Base-by-base conservation (phyloP, 2,888 invertebrate species). In the Trilocha varians region DNA sequence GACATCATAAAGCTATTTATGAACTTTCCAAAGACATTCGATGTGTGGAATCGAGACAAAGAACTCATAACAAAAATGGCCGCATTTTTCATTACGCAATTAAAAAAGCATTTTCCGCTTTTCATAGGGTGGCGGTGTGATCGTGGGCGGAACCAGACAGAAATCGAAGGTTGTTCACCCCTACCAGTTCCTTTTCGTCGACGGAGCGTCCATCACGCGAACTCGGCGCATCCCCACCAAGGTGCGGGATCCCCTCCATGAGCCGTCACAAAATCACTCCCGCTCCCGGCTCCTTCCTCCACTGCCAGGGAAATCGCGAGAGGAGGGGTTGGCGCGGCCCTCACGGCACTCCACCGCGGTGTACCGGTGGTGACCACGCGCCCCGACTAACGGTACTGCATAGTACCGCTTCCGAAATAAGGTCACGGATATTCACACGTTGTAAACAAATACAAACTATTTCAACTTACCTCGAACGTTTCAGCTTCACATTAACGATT, bases 261-360 rank as follows among this genome's bases (percentile, higher is more conserved):
- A 72, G 74, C 70, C 72, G 70, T 59, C 65, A 78, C 76, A 73
- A 82, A 83, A 77, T 80, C 77, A 80, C 83, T 80, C 79, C 84
- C 84, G 82, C 80, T 83, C 84, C 83, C 83, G 78, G 68, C 82
- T 76, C 77, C 70, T 78, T 78, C 84, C 83, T 77, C 83, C 78
- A 77, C 78, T 65, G 71, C 61, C 71, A 78, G 76, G 78, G 65
- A 78, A 76, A 71, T 66, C 55, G 76, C 70, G 75, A 80, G 84
- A 82, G 83, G 84, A 79, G 82, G 79, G 80, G 80, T 80, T 66
- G 78, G 64, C 69, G 65, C 72, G 68, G 70, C 70, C 70, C 72
- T 72, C 73, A 60, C 68, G 63, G 73, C 76, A 75, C 75, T 71
- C 76, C 66, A 61, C 53, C 59, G 59, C 54, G 59, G 65, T 74